Conservation (phyloP, 2,797 vertebrate genomes). For the Stomatorhinus walkeri region DNA sequence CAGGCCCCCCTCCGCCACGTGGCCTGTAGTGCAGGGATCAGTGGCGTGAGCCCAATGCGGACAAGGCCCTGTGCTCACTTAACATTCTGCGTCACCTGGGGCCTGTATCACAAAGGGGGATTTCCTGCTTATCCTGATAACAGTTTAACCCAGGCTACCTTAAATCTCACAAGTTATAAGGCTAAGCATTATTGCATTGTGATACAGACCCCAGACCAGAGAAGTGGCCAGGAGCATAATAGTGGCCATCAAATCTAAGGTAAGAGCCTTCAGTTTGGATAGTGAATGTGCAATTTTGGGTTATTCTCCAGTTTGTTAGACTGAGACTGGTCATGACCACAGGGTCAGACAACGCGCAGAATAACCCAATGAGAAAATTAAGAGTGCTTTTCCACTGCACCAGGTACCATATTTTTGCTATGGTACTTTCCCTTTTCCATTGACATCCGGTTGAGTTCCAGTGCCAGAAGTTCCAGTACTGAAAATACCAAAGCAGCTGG, state of each 20-base stretch:
- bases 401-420: not conserved
- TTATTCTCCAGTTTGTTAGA: not conserved
- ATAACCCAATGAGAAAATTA: not conserved
- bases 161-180: not conserved
- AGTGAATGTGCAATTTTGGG: not conserved
- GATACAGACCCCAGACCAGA: not conserved
- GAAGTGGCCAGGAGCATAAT: not conserved
- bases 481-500: not conserved
- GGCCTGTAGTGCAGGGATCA: slow-evolving; percentile 24
- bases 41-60: not conserved
- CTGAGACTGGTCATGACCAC: not conserved
- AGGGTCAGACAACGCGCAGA: not conserved
- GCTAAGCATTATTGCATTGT: not conserved
- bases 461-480: not conserved
- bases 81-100: not conserved
- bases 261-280: not conserved
- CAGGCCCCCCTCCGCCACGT: slow-evolving; percentile 53
- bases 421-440: not conserved
- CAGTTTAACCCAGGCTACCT: not conserved
- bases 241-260: not conserved
- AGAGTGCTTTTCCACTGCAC: not conserved
- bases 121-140: not conserved
- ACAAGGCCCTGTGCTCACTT: not conserved
- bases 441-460: not conserved
- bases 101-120: not conserved